A percentile compares a stretch with the other conserved stretches of the same genome.
phyloP scores from a whole-genome alignment of 2,888 invertebrate genomes.

The Petrolisthes cinctipes region DNA sequence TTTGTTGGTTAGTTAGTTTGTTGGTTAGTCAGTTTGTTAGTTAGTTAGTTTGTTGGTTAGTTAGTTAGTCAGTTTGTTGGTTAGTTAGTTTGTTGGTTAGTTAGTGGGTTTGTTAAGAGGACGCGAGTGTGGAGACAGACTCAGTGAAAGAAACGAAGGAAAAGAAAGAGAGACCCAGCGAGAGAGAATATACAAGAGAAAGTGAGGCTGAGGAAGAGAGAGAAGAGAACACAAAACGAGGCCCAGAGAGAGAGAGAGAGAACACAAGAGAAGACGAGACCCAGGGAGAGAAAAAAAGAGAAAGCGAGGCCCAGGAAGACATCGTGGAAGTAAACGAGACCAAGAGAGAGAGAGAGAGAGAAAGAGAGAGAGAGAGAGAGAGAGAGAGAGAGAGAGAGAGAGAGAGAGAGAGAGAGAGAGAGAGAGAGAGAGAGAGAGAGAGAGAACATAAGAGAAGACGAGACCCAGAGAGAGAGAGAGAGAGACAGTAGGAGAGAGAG shows the following conservation, averaged over 20 bases:
- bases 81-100: no score
- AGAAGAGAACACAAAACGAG: neutral
- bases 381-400: no score
- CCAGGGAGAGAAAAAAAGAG: neutral
- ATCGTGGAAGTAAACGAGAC: neutral
- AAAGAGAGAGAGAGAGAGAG: no score
- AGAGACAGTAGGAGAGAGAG: neutral
- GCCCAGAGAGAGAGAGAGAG: neutral
- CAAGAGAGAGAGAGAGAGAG: neutral
- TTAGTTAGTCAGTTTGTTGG: no score
- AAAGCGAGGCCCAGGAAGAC: neutral
- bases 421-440: neutral
- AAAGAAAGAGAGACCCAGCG: neutral
- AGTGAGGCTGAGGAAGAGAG: neutral
- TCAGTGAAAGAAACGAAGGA: neutral
- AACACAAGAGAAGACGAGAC: neutral
- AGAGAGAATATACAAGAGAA: neutral
- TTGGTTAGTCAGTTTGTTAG: no score
- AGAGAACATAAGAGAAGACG: neutral
- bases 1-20: no score
- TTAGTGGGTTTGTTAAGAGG: neutral
- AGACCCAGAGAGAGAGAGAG: neutral
- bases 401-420: neutral
- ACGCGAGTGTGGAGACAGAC: slow-evolving; percentile 1
- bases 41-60: no score